Evolutionary conservation across 2,797 vertebrate genomes (phyloP), one percentile per base, ranked within the genome.

Genomic region (Hippocampus kuda): DNA sequence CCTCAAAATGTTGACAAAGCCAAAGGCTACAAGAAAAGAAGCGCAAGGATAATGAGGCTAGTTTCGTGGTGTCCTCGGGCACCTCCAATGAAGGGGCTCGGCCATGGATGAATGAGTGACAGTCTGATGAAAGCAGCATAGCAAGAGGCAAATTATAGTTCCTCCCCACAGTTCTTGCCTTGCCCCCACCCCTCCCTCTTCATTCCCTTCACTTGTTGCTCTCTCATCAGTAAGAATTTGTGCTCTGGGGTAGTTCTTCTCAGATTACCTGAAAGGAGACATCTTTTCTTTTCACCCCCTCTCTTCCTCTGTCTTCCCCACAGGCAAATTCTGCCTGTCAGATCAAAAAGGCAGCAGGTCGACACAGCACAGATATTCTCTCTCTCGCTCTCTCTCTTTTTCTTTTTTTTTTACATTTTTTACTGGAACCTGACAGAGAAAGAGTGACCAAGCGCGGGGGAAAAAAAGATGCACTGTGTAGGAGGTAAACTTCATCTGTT

Each of bases 261-360:
- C 89, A 79, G 69, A 83, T 92, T 91, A 90, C 91, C 80, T 78
- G 81, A 85, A 87, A 90, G 86, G 78, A 92, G 83, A 89, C 87
- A 87, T 88, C 82, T 86, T 86, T 89, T 88, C 82, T 86, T 84
- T 85, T 84, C 79, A 74, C 84, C 74, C 83, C 83, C 83, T 87
- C 77, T 80, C 81, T 86, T 87, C 81, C 75, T 85, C 83, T 72
- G 72, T 81, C 82, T 86, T 79, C 83, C 91, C 83, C 34, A 46
- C 62, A 72, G 91, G 86, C 87, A 89, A 87, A 90, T 91, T 90
- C 84, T 89, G 83, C 82, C 84, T 89, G 89, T 88, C 89, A 91
- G 86, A 91, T 92, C 89, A 92, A 90, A 92, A 83, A 84, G 75
- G 78, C 75, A 81, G 74, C 83, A 86, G 71, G 73, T 81, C 83